Percentiles rank a stretch among this genome's conserved stretches.
These are phyloP conservation scores for Dendroctonus valens DNA, from an alignment of 1,140 invertebrate genomes.

Conservation along the genomic window DNA sequence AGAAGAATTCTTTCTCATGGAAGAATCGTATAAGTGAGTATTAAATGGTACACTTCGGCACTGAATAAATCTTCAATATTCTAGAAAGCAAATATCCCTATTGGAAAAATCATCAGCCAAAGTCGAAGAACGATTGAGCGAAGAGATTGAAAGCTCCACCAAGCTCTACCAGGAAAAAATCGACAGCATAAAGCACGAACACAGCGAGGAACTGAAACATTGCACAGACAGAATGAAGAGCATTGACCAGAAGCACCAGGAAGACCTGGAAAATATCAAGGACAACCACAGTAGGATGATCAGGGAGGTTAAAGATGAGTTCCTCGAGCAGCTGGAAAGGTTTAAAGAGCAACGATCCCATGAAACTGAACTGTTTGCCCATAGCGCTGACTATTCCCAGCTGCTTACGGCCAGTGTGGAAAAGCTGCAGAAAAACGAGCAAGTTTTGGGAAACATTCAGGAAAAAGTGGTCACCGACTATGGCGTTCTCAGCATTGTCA, in stretches of 20 bases:
- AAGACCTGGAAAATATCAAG: conserved; percentile 49
- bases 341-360: conserved; percentile 50
- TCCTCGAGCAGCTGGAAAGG: conserved; percentile 49
- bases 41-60: not conserved
- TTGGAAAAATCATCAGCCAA: conserved; percentile 51
- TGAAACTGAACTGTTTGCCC: conserved; percentile 49
- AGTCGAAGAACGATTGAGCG: conserved; percentile 51
- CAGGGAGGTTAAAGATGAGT: conserved; percentile 45
- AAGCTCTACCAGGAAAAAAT: conserved; percentile 49
- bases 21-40: conserved; percentile 54
- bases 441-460: conserved; percentile 43
- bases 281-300: conserved; percentile 49
- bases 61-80: not conserved
- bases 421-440: conserved; percentile 34
- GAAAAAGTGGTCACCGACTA: conserved; percentile 46
- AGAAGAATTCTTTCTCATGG: conserved; percentile 55
- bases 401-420: conserved; percentile 50
- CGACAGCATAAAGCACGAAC: conserved; percentile 38
- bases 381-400: conserved; percentile 50
- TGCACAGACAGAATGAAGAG: conserved; percentile 49
- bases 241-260: conserved; percentile 47
- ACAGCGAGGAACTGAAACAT: conserved; percentile 46
- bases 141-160: conserved; percentile 46
- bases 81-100: conserved; percentile 53
- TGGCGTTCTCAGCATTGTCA: conserved; percentile 45